Conservation (phyloP, 2,113 vertebrate genomes). For the Anolis carolinensis region DNA sequence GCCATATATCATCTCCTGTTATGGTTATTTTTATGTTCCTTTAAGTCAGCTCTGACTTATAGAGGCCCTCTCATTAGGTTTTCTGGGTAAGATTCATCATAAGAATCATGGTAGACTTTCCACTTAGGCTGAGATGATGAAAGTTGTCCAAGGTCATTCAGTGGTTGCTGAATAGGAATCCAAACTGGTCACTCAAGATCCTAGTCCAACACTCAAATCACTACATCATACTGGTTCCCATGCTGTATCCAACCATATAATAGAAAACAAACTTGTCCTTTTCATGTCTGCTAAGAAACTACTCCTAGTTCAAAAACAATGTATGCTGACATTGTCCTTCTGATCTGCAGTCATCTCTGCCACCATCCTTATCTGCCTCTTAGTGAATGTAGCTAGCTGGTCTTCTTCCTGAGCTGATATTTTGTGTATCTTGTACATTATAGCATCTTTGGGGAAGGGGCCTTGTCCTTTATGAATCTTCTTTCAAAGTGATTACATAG, state of each 20-base stretch:
- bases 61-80: no score
- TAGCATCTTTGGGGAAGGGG: background rate
- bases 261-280: background rate
- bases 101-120: no score
- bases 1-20: background rate
- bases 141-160: no score
- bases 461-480: conserved; percentile 6
- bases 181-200: no score
- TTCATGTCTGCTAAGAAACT: conserved; percentile 4
- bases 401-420: background rate
- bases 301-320: background rate
- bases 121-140: no score
- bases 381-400: background rate
- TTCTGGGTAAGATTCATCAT: no score
- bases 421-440: conserved; percentile 6
- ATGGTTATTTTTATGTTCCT: no score
- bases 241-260: background rate
- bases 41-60: no score
- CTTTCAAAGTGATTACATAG: conserved; percentile 20
- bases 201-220: no score
- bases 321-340: background rate
- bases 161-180: no score
- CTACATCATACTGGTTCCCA: no score
- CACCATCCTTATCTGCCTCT: background rate
- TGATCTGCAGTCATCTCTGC: background rate